Conservation (phyloP, 2,888 invertebrate genomes). For the Lasius fuliginosus region DNA sequence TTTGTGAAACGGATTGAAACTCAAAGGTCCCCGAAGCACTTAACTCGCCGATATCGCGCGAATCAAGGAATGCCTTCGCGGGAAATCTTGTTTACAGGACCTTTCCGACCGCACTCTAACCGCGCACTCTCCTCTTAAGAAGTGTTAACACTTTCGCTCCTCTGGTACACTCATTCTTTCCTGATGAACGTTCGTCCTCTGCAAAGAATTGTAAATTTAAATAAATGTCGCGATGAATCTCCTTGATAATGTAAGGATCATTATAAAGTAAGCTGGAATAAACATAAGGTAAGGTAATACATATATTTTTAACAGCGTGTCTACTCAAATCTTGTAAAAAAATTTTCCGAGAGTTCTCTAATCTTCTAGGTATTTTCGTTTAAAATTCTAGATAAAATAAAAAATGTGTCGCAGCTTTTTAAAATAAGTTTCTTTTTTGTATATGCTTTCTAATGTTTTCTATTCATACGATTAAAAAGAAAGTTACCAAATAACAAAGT, state of each 20-base stretch:
- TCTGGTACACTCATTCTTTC: conserved; percentile 90
- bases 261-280: not conserved
- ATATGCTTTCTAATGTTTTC: too few relatives aligned
- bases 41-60: conserved; percentile 71
- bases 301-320: not conserved
- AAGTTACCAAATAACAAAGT: too few relatives aligned
- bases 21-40: conserved; percentile 65
- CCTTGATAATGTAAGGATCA: not conserved
- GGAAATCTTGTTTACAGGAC: conserved; percentile 10
- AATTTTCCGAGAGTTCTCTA: too few relatives aligned
- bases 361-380: too few relatives aligned
- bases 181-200: conserved; percentile 96
- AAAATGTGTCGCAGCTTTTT: too few relatives aligned
- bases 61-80: conserved; percentile 29
- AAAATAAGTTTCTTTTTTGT: too few relatives aligned
- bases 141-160: conserved; percentile 73
- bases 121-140: conserved; percentile 65
- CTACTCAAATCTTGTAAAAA: too few relatives aligned
- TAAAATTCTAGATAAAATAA: too few relatives aligned
- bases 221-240: not conserved
- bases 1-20: conserved; percentile 61
- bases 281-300: not conserved
- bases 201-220: conserved; percentile 83
- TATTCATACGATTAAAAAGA: too few relatives aligned
- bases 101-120: conserved; percentile 13